phyloP scores from a whole-genome alignment of 2,797 vertebrate species.

The Adelosebastes latens region DNA sequence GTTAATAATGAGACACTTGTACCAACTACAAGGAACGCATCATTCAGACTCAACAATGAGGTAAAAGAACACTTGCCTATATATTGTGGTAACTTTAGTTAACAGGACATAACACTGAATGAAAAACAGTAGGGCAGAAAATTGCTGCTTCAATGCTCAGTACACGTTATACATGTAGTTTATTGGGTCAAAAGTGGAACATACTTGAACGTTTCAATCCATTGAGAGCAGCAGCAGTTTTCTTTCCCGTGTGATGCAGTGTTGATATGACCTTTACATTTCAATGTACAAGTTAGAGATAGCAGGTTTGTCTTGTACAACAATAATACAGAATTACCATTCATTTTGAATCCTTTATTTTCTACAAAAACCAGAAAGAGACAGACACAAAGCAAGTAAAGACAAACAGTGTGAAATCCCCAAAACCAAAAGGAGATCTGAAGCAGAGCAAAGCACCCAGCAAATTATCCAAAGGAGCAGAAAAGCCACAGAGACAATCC shows the following conservation, averaged over 20 bases:
- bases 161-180: neutral
- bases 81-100: neutral
- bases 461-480: neutral
- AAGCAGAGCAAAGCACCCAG: neutral
- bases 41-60: conserved; percentile 29
- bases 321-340: neutral
- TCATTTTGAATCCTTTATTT: neutral
- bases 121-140: neutral
- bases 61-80: conserved; percentile 11
- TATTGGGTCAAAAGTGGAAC: neutral
- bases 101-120: neutral
- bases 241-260: neutral
- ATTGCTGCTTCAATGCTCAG: neutral
- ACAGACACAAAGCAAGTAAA: neutral
- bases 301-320: neutral
- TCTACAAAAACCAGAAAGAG: neutral
- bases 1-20: conserved; percentile 15
- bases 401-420: neutral
- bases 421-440: neutral
- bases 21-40: conserved; percentile 5
- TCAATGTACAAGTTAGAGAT: neutral
- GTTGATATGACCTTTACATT: neutral
- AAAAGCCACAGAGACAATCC: neutral
- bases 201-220: neutral
- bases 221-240: neutral